Evolutionary conservation across 2,888 invertebrate genomes (phyloP).

Genomic region (Clitarchus hookeri): DNA sequence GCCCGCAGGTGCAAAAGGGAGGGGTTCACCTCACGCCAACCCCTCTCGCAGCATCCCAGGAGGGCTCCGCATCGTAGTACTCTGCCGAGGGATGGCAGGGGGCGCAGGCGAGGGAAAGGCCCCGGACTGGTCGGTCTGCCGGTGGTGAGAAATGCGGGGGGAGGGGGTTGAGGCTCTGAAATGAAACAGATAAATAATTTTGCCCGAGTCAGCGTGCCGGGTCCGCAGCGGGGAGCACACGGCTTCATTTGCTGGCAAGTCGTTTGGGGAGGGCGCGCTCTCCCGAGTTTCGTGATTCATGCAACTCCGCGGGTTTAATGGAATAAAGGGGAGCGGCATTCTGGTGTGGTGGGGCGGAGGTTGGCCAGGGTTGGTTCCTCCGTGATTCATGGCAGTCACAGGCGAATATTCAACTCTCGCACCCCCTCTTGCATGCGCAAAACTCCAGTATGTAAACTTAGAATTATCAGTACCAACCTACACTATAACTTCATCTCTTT

Average conservation of each 20-base stretch:
- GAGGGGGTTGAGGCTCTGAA: neutral
- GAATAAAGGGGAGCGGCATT: neutral
- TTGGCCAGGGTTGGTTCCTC: neutral
- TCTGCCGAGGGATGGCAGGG: neutral
- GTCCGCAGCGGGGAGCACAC: neutral
- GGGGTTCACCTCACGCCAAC: neutral
- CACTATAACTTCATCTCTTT: too few species aligned
- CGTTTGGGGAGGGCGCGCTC: neutral
- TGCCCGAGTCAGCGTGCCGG: neutral
- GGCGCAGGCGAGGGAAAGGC: neutral
- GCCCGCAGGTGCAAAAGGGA: neutral
- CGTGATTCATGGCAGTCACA: neutral
- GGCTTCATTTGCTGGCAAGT: neutral
- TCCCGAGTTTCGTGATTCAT: neutral
- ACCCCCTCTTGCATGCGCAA: neutral
- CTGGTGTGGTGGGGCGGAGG: neutral
- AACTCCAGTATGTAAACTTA: too few species aligned
- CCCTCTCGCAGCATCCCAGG: neutral
- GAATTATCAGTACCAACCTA: too few species aligned
- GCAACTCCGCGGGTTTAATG: neutral
- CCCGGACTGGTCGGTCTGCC: neutral
- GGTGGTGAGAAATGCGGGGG: neutral
- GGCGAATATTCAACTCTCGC: too few species aligned
- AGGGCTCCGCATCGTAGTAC: neutral
- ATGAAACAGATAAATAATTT: slow-evolving; percentile 14